Percentiles rank a stretch among this genome's conserved stretches.
Conservation (phyloP, 2,888 invertebrate genomes). For the Malachius bipustulatus region DNA sequence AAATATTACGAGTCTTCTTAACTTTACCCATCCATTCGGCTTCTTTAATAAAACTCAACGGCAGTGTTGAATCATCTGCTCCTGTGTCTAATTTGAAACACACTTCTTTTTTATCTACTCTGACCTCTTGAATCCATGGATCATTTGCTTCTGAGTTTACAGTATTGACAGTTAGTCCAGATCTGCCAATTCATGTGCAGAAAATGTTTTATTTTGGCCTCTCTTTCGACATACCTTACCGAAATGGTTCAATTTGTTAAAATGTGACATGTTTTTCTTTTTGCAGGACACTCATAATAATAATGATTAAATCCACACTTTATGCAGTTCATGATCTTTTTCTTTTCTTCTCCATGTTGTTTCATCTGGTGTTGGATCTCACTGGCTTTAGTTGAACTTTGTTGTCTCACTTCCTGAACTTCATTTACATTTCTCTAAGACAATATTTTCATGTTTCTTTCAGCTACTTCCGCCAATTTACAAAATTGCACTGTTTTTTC, state of each 20-base stretch:
- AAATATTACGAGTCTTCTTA: not conserved
- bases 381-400: not conserved
- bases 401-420: slow-evolving; percentile 1
- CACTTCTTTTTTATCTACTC: slow-evolving; percentile 5
- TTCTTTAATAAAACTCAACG: not conserved
- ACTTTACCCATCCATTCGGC: not conserved
- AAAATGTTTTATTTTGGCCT: too few species aligned
- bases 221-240: not conserved
- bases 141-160: too few species aligned
- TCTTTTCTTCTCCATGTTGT: not conserved
- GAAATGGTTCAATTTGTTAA: not conserved
- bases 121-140: too few species aligned
- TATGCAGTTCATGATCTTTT: not conserved
- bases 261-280: too few species aligned
- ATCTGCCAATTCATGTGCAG: too few species aligned
- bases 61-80: not conserved
- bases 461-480: slow-evolving; percentile 3
- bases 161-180: too few species aligned
- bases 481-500: slow-evolving; percentile 3
- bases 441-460: slow-evolving; percentile 4
- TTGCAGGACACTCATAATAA: too few species aligned
- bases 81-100: slow-evolving; percentile 1
- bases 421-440: too few species aligned
- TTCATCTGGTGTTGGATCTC: not conserved
- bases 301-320: too few species aligned